Conservation (phyloP, 1,140 invertebrate species). For the Neodiprion virginianus region DNA sequence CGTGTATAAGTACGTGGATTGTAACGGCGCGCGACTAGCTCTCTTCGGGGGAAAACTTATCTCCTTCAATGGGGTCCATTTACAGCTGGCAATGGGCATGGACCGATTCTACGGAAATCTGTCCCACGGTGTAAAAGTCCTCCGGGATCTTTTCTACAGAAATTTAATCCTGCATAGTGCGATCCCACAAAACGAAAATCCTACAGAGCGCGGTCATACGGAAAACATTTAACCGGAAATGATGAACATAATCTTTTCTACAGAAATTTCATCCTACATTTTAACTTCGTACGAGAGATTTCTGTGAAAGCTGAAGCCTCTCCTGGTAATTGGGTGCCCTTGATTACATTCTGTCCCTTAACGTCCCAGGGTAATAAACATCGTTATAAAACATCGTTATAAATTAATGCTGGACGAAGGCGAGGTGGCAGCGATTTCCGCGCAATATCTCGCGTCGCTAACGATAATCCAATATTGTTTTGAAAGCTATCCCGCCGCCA, state of each 20-base stretch:
- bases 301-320: too few species aligned
- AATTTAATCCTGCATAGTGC: too few species aligned
- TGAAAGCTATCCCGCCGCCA: conserved; percentile 2
- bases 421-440: background rate
- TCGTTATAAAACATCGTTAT: background rate
- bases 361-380: background rate
- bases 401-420: background rate
- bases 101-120: too few species aligned
- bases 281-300: too few species aligned
- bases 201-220: too few species aligned
- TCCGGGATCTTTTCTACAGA: too few species aligned
- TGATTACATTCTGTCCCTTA: background rate
- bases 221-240: too few species aligned
- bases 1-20: background rate
- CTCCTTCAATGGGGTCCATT: background rate
- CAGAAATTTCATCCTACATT: too few species aligned
- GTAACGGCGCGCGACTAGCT: background rate
- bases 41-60: background rate
- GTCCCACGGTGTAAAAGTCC: too few species aligned
- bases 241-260: too few species aligned
- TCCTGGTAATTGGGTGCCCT: background rate
- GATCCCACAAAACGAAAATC: too few species aligned
- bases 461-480: background rate
- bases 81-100: background rate
- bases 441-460: background rate